These are phyloP conservation scores for Todiramphus saurophagus DNA, from an alignment of 2,113 vertebrate genomes.

Conservation along the genomic window DNA sequence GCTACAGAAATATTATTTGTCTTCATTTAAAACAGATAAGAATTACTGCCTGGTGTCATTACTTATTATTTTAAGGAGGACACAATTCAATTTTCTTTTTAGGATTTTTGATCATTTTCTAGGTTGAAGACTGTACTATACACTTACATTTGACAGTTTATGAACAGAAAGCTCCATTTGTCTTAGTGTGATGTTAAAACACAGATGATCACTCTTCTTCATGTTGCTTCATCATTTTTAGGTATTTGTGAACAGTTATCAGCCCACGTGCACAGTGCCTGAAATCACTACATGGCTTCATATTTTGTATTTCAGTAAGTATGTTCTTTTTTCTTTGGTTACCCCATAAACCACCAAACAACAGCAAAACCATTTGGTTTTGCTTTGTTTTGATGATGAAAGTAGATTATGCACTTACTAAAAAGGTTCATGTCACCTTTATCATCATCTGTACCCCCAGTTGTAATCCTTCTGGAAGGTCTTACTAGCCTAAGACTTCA, in stretches of 20 bases:
- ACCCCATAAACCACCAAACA: background rate
- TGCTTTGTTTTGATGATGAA: background rate
- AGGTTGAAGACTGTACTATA: background rate
- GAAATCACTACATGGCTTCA: background rate
- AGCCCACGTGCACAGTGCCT: background rate
- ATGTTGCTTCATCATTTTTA: background rate
- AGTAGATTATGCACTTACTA: background rate
- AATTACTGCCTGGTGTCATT: background rate
- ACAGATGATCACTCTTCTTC: background rate
- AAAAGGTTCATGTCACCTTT: background rate
- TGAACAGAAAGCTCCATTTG: background rate
- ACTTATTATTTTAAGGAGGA: background rate
- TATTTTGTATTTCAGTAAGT: background rate
- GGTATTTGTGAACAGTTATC: background rate
- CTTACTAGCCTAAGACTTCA: background rate
- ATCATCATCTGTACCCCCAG: background rate
- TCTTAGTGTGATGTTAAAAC: background rate
- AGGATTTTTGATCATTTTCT: background rate
- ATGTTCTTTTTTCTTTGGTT: background rate
- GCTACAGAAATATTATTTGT: accelerated
- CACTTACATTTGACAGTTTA: background rate
- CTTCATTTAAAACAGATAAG: background rate
- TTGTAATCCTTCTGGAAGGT: background rate
- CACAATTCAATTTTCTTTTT: background rate
- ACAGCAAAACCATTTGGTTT: background rate